phyloP scores from a whole-genome alignment of 1,140 invertebrate species.

The Phortica variegata region DNA sequence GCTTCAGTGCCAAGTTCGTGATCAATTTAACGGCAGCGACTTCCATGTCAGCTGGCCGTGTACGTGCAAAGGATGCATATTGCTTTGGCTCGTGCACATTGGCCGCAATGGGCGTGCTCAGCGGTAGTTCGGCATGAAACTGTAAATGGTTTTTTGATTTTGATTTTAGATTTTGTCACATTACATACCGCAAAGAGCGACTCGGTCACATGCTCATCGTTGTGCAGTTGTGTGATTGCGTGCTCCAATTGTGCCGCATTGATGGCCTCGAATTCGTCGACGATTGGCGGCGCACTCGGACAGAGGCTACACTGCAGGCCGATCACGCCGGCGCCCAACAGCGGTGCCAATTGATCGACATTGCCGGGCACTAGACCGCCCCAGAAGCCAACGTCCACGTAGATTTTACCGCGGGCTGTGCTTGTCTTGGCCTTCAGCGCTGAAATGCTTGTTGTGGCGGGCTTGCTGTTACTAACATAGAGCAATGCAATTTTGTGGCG shows the following conservation, averaged over 20 bases:
- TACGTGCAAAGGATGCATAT: constrained; percentile 67
- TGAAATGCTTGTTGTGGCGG: constrained; percentile 66
- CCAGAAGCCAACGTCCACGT: constrained; percentile 75
- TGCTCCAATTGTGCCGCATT: constrained; percentile 57
- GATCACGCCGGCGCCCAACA: constrained; percentile 67
- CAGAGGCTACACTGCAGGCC: constrained; percentile 76
- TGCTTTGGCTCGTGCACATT: constrained; percentile 58
- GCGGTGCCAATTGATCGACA: constrained; percentile 59
- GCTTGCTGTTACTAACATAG: constrained; percentile 36
- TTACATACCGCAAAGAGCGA: constrained; percentile 32
- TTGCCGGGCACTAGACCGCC: constrained; percentile 69
- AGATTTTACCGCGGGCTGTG: constrained; percentile 64
- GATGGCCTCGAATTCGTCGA: constrained; percentile 56
- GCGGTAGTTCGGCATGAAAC: constrained; percentile 67
- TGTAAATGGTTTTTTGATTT: constrained; percentile 62
- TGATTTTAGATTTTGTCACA: constrained; percentile 46
- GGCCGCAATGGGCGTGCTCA: background rate
- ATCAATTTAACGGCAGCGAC: constrained; percentile 65
- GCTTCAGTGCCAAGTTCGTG: constrained; percentile 60
- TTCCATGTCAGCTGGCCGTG: constrained; percentile 69
- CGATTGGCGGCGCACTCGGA: constrained; percentile 57
- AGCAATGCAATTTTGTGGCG: background rate
- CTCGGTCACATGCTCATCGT: constrained; percentile 15
- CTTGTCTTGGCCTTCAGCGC: constrained; percentile 64
- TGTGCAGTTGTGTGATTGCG: constrained; percentile 16